Conservation (phyloP, 2,797 vertebrate species). For the Phoeniculus purpureus region DNA sequence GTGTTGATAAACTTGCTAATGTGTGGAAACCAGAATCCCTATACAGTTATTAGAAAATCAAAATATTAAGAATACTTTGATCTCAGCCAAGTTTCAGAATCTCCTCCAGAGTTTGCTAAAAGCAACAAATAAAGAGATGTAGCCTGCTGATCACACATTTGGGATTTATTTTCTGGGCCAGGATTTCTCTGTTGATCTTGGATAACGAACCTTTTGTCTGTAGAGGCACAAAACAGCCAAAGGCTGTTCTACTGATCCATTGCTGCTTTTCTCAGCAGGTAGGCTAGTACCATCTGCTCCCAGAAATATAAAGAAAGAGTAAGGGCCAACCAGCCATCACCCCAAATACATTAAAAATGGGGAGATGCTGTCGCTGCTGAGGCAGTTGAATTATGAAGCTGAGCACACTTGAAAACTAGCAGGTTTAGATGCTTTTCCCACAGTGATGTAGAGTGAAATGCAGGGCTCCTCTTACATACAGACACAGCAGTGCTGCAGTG, state of each 20-base stretch:
- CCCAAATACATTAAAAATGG: neutral
- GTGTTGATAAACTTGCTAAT: neutral
- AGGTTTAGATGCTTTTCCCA: neutral
- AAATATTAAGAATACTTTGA: conserved; percentile 7
- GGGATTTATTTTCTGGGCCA: conserved; percentile 41
- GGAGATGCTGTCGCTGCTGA: neutral
- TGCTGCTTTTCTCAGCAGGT: neutral
- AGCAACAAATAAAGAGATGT: conserved; percentile 34
- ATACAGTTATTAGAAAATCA: neutral
- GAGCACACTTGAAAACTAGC: neutral
- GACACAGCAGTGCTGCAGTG: neutral
- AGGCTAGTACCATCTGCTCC: conserved; percentile 17
- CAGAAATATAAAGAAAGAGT: neutral
- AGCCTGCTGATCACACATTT: conserved; percentile 14
- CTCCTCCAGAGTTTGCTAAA: conserved; percentile 10
- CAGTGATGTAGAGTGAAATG: neutral
- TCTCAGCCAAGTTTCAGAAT: neutral
- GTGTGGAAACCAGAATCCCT: neutral
- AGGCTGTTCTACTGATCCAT: neutral
- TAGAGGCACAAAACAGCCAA: neutral
- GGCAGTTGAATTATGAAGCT: neutral
- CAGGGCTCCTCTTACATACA: neutral
- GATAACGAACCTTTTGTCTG: neutral
- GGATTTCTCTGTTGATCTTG: conserved; percentile 53
- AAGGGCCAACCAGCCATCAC: neutral